Percentiles rank a stretch among this genome's conserved stretches.
Conservation (phyloP, 2,113 vertebrate genomes). For the Gadus chalcogrammus region DNA sequence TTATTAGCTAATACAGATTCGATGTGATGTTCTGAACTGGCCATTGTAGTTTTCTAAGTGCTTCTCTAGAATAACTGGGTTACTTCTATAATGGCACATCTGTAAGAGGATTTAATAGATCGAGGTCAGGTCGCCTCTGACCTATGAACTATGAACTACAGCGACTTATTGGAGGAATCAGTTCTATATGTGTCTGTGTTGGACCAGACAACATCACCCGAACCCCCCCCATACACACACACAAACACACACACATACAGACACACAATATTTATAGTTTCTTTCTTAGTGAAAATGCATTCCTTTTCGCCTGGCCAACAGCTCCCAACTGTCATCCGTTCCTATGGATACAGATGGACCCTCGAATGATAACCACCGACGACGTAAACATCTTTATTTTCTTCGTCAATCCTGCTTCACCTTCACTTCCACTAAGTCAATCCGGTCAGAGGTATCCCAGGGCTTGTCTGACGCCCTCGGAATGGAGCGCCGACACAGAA, state of each 20-base stretch:
- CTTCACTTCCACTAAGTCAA: slow-evolving; percentile 63
- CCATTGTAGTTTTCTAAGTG: no score
- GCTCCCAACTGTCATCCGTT: slow-evolving; percentile 62
- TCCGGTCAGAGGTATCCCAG: slow-evolving; percentile 31
- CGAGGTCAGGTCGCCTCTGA: no score
- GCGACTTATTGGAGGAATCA: slow-evolving; percentile 10
- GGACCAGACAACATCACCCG: background rate
- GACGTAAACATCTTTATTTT: slow-evolving; percentile 58
- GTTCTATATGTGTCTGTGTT: slow-evolving; percentile 41
- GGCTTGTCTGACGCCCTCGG: slow-evolving; percentile 23
- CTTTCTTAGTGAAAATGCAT: slow-evolving; percentile 66
- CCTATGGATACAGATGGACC: slow-evolving; percentile 69
- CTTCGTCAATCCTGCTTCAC: slow-evolving; percentile 55
- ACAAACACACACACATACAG: no score
- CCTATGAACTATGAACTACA: no score
- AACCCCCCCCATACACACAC: slow-evolving; percentile 2
- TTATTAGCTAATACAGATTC: no score
- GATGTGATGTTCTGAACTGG: no score
- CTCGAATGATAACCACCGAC: slow-evolving; percentile 59
- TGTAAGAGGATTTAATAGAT: no score
- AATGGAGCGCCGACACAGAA: slow-evolving; percentile 46
- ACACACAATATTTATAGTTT: slow-evolving; percentile 65
- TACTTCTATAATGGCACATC: no score
- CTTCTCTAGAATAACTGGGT: no score
- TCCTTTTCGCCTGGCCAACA: slow-evolving; percentile 71